Evolutionary conservation across 2,113 vertebrate species (phyloP), one percentile per base, ranked within the genome.

Genomic region (Montifringilla adamsi): DNA sequence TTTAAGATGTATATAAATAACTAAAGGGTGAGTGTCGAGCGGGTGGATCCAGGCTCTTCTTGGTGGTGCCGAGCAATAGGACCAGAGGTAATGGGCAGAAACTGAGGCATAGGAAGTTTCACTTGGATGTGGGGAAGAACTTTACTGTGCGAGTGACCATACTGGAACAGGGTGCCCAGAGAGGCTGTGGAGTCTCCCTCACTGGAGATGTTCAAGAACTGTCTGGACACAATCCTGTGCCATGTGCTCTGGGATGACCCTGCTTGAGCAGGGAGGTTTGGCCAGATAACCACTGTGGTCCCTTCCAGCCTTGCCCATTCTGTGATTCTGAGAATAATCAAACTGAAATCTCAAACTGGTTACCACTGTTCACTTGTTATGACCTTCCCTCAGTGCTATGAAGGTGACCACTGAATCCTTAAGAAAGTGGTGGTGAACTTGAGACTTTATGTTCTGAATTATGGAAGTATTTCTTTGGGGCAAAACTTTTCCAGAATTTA

Each of bases 71-170:
- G 1, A 67, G 39, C 24, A 39, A 21, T 10, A 53, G 69, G 28
- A 41, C 39, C n/a, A 31, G 53, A 31, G 46, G 7, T n/a, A 35
- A 0, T 20, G 15, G 37, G 37, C 22, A 21, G 52, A 67, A 74
- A 16, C 21, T 8, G 6, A 49, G 2, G 41, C 26, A 31, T 2
- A 27, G 41, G 16, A 46, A 27, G 13, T 35, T 69, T 2, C 41
- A 35, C 30, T 21, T 55, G 39, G 9, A 5, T 11, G 2, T 35
- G n/a, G 16, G 20, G 30, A 37, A 44, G 22, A 52, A 15, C 33
- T 26, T 58, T 59, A 3, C 46, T 28, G 27, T 60, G 31, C 1
- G 2, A 6, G 16, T 53, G 30, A 15, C 24, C 0, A 1, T 4
- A 15, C 11, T 68, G 55, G 24, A 62, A 11, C 41, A 35, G 47